Conservation (phyloP, 2,888 invertebrate species). For the Perdita meconis region DNA sequence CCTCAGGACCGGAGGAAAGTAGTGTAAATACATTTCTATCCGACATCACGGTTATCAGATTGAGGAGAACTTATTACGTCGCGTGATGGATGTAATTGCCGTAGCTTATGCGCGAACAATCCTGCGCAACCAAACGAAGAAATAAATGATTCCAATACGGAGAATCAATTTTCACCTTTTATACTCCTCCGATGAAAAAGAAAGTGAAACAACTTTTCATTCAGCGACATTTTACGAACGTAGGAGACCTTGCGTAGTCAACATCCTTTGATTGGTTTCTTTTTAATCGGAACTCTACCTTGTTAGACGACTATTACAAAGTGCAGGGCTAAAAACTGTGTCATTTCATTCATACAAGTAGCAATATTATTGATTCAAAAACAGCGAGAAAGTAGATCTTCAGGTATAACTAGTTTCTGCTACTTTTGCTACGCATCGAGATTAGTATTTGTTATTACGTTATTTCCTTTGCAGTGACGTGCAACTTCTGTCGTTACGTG, state of each 20-base stretch:
- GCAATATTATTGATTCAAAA: conserved; percentile 14
- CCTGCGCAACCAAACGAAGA: neutral
- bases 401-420: neutral
- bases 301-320: no score
- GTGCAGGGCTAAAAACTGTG: no score
- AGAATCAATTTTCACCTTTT: no score
- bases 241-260: no score
- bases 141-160: neutral
- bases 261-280: no score
- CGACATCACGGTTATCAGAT: neutral
- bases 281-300: no score
- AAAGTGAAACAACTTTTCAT: no score
- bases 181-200: no score
- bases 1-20: neutral
- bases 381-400: conserved; percentile 20
- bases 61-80: neutral
- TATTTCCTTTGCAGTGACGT: no score
- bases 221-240: no score
- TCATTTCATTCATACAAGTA: conserved; percentile 14
- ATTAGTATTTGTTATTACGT: no score
- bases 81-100: neutral
- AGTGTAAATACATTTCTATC: neutral
- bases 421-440: neutral
- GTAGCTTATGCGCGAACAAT: neutral
- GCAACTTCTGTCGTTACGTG: no score